Conservation (phyloP, 2,888 invertebrate genomes). For the Parnassius apollo region DNA sequence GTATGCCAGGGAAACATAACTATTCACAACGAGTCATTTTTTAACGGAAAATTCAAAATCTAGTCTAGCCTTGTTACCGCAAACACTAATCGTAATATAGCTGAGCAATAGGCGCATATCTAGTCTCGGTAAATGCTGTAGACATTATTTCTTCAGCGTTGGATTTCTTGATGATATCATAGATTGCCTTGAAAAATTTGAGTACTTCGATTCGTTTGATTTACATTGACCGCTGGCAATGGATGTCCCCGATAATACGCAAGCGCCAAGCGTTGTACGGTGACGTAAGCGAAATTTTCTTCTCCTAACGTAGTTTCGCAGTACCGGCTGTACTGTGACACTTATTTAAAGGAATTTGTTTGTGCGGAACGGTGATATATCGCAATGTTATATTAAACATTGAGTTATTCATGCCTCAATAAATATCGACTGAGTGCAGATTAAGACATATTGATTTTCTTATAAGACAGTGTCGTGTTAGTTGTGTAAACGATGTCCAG, state of each 20-base stretch:
- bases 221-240: constrained; percentile 26
- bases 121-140: constrained; percentile 1
- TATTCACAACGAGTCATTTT: too few relatives aligned
- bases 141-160: constrained; percentile 13
- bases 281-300: constrained; percentile 21
- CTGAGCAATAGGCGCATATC: neutral
- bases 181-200: constrained; percentile 6
- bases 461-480: neutral
- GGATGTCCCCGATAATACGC: constrained; percentile 13
- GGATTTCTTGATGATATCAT: constrained; percentile 23
- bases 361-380: constrained; percentile 18
- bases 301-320: constrained; percentile 1
- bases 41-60: too few relatives aligned
- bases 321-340: constrained; percentile 16
- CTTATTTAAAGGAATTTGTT: constrained; percentile 24
- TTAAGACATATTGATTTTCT: neutral
- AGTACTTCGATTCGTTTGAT: constrained; percentile 1
- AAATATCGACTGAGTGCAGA: neutral
- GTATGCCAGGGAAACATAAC: too few relatives aligned
- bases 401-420: constrained; percentile 3
- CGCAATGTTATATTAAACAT: constrained; percentile 18
- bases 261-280: constrained; percentile 25
- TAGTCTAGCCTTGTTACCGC: too few relatives aligned
- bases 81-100: neutral
- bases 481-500: constrained; percentile 18